A percentile compares a stretch with the other conserved stretches of the same genome.
Evolutionary conservation across 2,113 vertebrate genomes (phyloP).

Genomic region (Sinosuthora webbiana): DNA sequence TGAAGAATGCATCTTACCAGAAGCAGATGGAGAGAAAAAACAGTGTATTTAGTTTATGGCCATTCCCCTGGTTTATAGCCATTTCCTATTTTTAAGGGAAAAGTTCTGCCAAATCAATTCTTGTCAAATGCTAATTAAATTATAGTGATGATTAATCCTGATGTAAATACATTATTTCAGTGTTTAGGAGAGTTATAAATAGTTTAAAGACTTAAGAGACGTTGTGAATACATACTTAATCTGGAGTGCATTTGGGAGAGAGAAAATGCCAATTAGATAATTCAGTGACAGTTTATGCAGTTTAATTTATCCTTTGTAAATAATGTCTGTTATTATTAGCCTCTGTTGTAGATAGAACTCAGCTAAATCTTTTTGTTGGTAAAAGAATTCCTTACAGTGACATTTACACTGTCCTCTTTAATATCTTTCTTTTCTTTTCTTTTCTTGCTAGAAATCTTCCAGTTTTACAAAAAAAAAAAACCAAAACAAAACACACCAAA

Average conservation of each 20-base stretch:
- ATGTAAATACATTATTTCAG: slow-evolving; percentile 70
- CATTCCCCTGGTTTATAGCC: slow-evolving; percentile 70
- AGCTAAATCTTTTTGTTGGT: background rate
- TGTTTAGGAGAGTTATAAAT: slow-evolving; percentile 70
- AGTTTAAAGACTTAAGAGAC: slow-evolving; percentile 66
- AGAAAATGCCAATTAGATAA: slow-evolving; percentile 48
- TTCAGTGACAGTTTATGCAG: slow-evolving; percentile 8
- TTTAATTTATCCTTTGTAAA: slow-evolving; percentile 44
- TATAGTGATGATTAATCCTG: slow-evolving; percentile 79
- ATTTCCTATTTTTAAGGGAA: slow-evolving; percentile 72
- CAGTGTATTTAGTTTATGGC: slow-evolving; percentile 57
- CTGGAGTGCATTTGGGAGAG: slow-evolving; percentile 33
- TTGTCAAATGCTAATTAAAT: slow-evolving; percentile 81
- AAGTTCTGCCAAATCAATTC: slow-evolving; percentile 78
- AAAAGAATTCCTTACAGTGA: background rate
- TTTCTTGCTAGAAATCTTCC: background rate
- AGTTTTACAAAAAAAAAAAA: background rate
- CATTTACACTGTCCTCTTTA: background rate
- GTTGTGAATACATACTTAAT: slow-evolving; percentile 8
- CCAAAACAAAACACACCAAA: background rate
- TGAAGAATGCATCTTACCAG: slow-evolving; percentile 77
- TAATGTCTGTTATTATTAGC: slow-evolving; percentile 33
- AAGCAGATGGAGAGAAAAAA: slow-evolving; percentile 77
- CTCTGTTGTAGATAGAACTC: slow-evolving; percentile 1
- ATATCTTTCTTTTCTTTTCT: background rate